Evolutionary conservation across 2,113 vertebrate species (phyloP).

Genomic region (Paedocypris sp.): DNA sequence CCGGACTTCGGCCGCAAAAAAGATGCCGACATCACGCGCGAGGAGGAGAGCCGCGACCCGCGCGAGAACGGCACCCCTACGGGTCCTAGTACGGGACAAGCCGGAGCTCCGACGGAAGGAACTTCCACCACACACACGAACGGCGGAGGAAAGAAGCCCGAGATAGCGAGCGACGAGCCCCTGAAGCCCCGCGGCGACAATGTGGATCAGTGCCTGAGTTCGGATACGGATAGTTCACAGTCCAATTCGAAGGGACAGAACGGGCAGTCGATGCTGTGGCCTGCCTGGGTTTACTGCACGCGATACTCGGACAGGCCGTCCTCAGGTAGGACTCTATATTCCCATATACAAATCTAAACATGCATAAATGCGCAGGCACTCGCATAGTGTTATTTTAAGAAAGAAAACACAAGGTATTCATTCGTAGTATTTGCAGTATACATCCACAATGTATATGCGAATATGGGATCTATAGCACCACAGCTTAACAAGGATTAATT

Average conservation of each 20-base stretch:
- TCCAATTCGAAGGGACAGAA: slow-evolving; percentile 66
- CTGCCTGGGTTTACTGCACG: slow-evolving; percentile 98
- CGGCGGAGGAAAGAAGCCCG: slow-evolving; percentile 63
- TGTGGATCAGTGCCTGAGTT: slow-evolving; percentile 85
- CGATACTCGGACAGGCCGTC: slow-evolving; percentile 95
- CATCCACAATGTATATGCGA: no score
- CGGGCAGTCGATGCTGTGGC: slow-evolving; percentile 85
- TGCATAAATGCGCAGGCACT: no score
- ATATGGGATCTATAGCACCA: no score
- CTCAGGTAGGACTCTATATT: slow-evolving; percentile 74
- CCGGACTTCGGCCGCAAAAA: slow-evolving; percentile 86
- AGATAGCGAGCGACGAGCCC: slow-evolving; percentile 65
- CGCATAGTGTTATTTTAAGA: no score
- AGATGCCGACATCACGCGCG: slow-evolving; percentile 56
- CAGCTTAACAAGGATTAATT: no score
- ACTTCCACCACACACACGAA: slow-evolving; percentile 69
- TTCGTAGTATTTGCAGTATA: no score
- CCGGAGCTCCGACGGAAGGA: slow-evolving; percentile 66
- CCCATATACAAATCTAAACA: no score
- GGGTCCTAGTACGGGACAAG: slow-evolving; percentile 56
- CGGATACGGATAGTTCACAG: slow-evolving; percentile 93
- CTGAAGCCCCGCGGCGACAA: slow-evolving; percentile 67
- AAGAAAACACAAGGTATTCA: no score
- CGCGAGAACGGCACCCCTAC: slow-evolving; percentile 60
- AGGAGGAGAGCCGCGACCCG: slow-evolving; percentile 49